Base-by-base conservation (phyloP, 2,113 vertebrate species). In the Chlamydotis undulata region DNA sequence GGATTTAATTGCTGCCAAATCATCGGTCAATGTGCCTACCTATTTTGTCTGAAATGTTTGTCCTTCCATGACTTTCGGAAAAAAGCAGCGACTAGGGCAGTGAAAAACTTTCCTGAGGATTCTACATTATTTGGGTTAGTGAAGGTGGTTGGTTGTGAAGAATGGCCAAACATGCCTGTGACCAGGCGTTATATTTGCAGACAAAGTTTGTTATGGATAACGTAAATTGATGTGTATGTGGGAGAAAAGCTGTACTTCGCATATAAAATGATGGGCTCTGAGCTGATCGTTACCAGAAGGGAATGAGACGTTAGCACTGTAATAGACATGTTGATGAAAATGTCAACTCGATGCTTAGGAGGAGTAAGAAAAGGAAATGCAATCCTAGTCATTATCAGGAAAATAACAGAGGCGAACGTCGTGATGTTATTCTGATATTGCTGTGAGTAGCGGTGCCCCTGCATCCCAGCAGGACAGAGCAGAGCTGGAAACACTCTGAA, bases 241-340 rank as follows among this genome's bases (percentile, higher is more conserved):
- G 13, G 31, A 68, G 24, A 5, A 80, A 84, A 33, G 49, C 52
- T 70, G 22, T 52, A 12, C 26, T 69, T 73, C 19, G 29, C 1
- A 0, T 33, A 3, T 17, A 29, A n/a, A 59, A 41, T 1, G 0
- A 11, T 28, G 22, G 49, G 39, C 14, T 84, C 29, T 8, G 55
- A 77, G 69, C 45, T 83, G 64, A 13, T 57, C 0, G 0, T 65
- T 76, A 39, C 43, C 33, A 19, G 24, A 7, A 19, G 50, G 57
- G 57, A 60, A 59, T 14, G 52, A 70, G 70, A 25, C 31, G 9
- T 77, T 65, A 77, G 59, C 29, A 43, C 31, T 29, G 82, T 52
- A 47, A 41, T 41, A 41, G 65, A 25, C 25, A 31, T 19, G 19
- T 50, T 37, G 47, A n/a, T 60, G 45, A 29, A 86, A 84, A 76